Evolutionary conservation across 2,888 invertebrate species (phyloP), one percentile per base, ranked within the genome.

Genomic region (Onthophagus sagittarius): DNA sequence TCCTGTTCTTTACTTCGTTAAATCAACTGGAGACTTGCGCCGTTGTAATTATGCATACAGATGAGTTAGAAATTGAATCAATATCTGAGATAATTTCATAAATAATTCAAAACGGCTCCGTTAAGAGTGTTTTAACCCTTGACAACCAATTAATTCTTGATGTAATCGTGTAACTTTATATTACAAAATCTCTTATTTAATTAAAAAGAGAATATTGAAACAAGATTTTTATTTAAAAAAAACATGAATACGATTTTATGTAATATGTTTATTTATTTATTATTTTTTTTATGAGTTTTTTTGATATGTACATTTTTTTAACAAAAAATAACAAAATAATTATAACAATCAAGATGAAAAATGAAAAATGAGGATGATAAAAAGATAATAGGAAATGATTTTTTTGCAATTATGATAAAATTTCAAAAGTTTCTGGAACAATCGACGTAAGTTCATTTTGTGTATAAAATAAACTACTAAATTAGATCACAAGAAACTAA

Each of bases 401-500:
- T 53, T n/a, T 7, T 1, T 9, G 11, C 11, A 11, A 53, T 53
- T 53, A 53, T 4, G 39, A 4, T 9, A 53, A 53, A 4, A 53
- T 4, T n/a, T n/a, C n/a, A n/a, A n/a, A n/a, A 53, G 11, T 11
- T 9, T 53, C 39, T 53, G 39, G 9, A 53, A 53, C 39, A 11
- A 53, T 53, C 39, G 39, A 53, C 39, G 39, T 53, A 53, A 9
- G 11, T 53, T 11, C 39, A 9, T 53, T 53, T 53, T 7, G 1
- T 9, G 39, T 53, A 53, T 53, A 9, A 53, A 15, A 67, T n/a
- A 32, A 53, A 53, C 39, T 23, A 23, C 23, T 53, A 53, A 53
- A 53, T 53, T 53, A 53, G 39, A 73, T 67, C 53, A 71, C 71
- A 65, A 70, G 64, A 73, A 62, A 62, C 32, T 31, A 53, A 64